Conservation (phyloP, 2,113 vertebrate genomes). For the Callionymus lyra region DNA sequence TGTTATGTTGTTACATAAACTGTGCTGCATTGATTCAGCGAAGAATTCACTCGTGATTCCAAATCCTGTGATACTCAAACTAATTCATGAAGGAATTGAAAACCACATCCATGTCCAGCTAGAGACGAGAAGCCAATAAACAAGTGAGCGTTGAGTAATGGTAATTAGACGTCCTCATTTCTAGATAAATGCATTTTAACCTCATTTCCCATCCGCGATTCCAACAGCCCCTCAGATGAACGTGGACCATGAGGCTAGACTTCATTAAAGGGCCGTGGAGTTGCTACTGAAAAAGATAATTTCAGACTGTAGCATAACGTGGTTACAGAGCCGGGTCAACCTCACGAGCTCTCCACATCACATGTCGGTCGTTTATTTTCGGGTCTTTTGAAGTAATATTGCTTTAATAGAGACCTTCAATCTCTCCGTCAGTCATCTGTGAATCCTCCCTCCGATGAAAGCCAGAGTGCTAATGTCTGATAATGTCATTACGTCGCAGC, state of each 20-base stretch:
- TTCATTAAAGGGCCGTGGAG: background rate
- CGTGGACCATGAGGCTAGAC: background rate
- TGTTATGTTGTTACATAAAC: no score
- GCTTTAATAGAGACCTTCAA: slow-evolving; percentile 23
- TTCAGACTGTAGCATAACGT: background rate
- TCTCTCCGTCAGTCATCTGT: background rate
- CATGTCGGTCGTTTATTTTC: slow-evolving; percentile 4
- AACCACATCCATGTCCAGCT: no score
- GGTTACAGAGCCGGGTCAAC: background rate
- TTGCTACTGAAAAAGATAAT: slow-evolving; percentile 4
- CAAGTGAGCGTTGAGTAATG: no score
- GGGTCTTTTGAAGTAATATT: slow-evolving; percentile 11
- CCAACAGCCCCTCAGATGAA: background rate
- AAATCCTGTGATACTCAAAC: no score
- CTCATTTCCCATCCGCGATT: background rate
- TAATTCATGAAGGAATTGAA: no score
- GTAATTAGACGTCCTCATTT: no score
- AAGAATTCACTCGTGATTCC: no score
- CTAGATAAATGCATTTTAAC: background rate
- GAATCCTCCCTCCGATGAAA: slow-evolving; percentile 33
- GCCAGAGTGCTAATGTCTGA: slow-evolving; percentile 44
- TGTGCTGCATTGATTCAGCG: no score
- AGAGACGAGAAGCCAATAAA: no score
- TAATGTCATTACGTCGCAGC: slow-evolving; percentile 50
- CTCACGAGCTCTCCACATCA: background rate